Base-by-base conservation (phyloP, 1,140 invertebrate genomes). In the Zaprionus camerounensis region DNA sequence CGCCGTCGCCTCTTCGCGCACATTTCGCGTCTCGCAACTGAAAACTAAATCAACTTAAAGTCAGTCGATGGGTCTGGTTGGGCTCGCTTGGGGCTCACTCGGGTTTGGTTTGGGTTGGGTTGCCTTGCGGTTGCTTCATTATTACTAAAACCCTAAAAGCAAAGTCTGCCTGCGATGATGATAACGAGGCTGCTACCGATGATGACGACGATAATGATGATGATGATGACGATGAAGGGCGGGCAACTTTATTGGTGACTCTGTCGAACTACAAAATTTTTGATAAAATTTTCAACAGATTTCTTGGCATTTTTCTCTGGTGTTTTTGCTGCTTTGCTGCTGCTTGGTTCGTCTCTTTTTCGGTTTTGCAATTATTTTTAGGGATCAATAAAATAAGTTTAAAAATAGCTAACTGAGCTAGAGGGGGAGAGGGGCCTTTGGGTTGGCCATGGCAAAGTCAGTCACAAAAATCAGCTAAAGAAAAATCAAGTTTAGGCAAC, bases 321-420 rank as follows among this genome's bases (percentile, higher is more conserved):
- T 22, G 4, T 17, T 24, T 13, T 63, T 64, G 63, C 20, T 64
- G 49, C 12, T 66, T 46, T 13, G 36, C 38, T 41, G 13, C 38
- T 15, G 38, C 38, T 41, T n/a, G 38, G 44, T 20, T 51, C 46
- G n/a, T 24, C 63, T 46, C 57, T 51, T 70, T 82, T 76, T 82
- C 38, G 79, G 57, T 77, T 71, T 71, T 79, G 78, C 85, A 88
- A 88, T 88, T 88, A 88, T 88, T 88, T 87, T 76, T 81, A 70
- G 85, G 84, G 84, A 88, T 88, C 84, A 88, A 88, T 88, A 88
- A 90, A 84, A 88, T 80, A 88, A 88, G 81, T 88, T 88, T 84
- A 88, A 83, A 87, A 81, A 87, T 83, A 87, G 80, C 80, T 69
- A 26, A 64, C 53, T 65, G 24, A 28, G 41, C 36, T 28, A 11